phyloP scores from a whole-genome alignment of 2,113 vertebrate genomes.

The Corythornis madagascariensis region DNA sequence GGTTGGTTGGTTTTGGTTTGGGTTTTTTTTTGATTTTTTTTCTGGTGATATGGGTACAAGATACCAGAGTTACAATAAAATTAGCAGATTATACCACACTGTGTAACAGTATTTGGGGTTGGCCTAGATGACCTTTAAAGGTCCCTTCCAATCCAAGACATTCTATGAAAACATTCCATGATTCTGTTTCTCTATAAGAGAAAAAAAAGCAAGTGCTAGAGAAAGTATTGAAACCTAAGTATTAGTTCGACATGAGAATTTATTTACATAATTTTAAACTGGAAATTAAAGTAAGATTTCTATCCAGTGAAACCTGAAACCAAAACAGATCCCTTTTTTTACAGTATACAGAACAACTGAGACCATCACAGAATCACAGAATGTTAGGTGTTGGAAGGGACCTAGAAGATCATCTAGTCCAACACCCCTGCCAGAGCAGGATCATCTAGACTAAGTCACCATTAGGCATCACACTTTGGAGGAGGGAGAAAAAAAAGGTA shows the following conservation, averaged over 20 bases:
- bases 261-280: background rate
- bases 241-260: background rate
- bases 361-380: no score
- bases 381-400: no score
- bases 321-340: background rate
- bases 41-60: background rate
- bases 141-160: background rate
- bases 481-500: background rate
- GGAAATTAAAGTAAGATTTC: background rate
- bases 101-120: background rate
- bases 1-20: background rate
- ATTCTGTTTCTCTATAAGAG: background rate
- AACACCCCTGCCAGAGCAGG: no score
- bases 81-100: background rate
- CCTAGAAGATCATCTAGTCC: no score
- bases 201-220: background rate
- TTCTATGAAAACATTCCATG: background rate
- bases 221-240: background rate
- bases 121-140: background rate
- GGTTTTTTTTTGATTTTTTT: background rate
- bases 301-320: background rate
- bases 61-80: background rate
- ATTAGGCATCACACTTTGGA: fast-evolving
- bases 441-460: no score
- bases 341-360: fast-evolving